Percentiles rank a stretch among this genome's conserved stretches.
Conservation (phyloP, 2,888 invertebrate species). For the Pherbina coryleti region DNA sequence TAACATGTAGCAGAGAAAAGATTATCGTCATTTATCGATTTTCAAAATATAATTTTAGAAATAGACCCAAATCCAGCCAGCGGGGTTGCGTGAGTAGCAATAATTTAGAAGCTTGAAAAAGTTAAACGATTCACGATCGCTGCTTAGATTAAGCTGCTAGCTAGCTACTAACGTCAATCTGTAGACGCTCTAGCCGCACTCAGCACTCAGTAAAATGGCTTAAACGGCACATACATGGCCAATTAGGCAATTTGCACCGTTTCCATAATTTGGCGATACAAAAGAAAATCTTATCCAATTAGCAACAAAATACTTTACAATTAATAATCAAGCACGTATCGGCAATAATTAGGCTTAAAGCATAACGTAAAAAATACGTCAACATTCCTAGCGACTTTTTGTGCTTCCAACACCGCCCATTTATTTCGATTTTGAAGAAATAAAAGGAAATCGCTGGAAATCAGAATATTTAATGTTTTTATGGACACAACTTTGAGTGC, state of each 20-base stretch:
- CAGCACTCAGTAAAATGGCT: neutral
- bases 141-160: neutral
- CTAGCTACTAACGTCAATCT: too few relatives aligned
- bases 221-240: conserved; percentile 13
- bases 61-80: neutral
- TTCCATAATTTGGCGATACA: conserved; percentile 21
- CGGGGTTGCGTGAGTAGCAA: conserved; percentile 23
- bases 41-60: neutral
- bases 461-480: conserved; percentile 1
- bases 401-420: conserved; percentile 16
- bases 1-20: neutral
- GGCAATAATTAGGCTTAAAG: conserved; percentile 28
- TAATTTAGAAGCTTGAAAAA: conserved; percentile 13
- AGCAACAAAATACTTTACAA: conserved; percentile 35
- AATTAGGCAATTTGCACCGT: conserved; percentile 34
- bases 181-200: neutral
- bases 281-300: conserved; percentile 34
- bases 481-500: conserved; percentile 12
- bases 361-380: conserved; percentile 10
- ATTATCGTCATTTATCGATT: neutral
- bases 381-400: conserved; percentile 20
- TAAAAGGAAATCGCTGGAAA: conserved; percentile 12
- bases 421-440: neutral
- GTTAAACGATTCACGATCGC: conserved; percentile 7
- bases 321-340: conserved; percentile 34